Base-by-base conservation (phyloP, 2,888 invertebrate genomes). In the Mimas tiliae region DNA sequence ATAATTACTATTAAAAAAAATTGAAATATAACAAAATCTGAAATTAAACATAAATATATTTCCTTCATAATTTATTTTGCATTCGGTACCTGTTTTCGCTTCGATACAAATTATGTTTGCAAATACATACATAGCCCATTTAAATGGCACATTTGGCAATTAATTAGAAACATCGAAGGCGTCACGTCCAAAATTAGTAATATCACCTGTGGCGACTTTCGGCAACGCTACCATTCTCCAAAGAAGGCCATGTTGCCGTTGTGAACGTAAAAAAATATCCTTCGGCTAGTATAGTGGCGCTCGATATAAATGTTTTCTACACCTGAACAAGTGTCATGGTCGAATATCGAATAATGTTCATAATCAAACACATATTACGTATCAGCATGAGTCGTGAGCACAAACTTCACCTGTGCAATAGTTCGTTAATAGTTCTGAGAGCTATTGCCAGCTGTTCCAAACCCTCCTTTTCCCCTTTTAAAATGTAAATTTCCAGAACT, bases 211-310 rank as follows among this genome's bases (percentile, higher is more conserved):
- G 71, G 66, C 70, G 66, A 75, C 76, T 78, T 80, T 77, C 79
- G 76, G 78, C 74, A 68, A 72, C 69, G 68, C 70, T 70, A 72
- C 72, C 76, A 74, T 72, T 81, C 79, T 67, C 80, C 68, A 72
- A 78, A 80, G 82, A 81, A 84, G 84, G 84, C 79, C 83, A 79
- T 75, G 77, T 70, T 72, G 65, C 68, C 68, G 69, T 78, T 76
- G 79, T 79, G 81, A 82, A 80, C 70, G 83, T 80, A 85, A 86
- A 85, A n/a, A 85, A 85, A 82, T 83, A 86, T 85, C 86, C 86
- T 85, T 86, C 83, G 76, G 78, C 75, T 58, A 48, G 65, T 65
- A 65, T 53, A 64, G 33, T 65, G 55, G 55, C 34, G 65, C 47
- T 65, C 65, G 48, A 33, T 47, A 55, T 45, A 55, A 45, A 45